phyloP scores from a whole-genome alignment of 2,797 vertebrate species.

The Notoglanidium macrostoma region DNA sequence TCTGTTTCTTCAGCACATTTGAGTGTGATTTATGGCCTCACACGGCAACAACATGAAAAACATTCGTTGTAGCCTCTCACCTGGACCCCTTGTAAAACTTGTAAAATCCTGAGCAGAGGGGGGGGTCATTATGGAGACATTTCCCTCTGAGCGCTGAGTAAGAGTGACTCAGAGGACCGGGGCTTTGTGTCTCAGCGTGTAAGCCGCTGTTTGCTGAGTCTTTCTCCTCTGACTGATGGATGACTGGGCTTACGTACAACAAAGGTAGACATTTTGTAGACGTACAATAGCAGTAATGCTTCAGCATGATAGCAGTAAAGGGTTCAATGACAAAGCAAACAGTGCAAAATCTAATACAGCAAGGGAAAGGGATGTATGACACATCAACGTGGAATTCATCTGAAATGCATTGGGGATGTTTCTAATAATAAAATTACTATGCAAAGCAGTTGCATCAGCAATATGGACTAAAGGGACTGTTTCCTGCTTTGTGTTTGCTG shows the following conservation, averaged over 20 bases:
- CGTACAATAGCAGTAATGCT: slow-evolving; percentile 18
- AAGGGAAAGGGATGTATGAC: slow-evolving; percentile 28
- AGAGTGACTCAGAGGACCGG: slow-evolving; percentile 51
- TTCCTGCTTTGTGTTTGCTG: not conserved
- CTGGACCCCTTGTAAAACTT: slow-evolving; percentile 19
- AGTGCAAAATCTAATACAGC: not conserved
- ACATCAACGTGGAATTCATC: not conserved
- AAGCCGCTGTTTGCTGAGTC: slow-evolving; percentile 29
- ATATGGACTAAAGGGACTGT: not conserved
- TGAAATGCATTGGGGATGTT: not conserved
- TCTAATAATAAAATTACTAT: not conserved
- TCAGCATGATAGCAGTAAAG: not conserved
- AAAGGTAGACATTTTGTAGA: not conserved
- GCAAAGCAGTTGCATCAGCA: slow-evolving; percentile 3
- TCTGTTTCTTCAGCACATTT: slow-evolving; percentile 33
- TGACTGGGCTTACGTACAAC: slow-evolving; percentile 42
- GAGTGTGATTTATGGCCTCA: slow-evolving; percentile 18
- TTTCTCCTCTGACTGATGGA: slow-evolving; percentile 37
- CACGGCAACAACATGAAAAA: slow-evolving; percentile 31
- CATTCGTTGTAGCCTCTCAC: slow-evolving; percentile 13
- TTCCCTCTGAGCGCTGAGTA: slow-evolving; percentile 46
- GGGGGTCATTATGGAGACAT: slow-evolving; percentile 49
- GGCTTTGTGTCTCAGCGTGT: slow-evolving; percentile 52
- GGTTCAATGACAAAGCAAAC: slow-evolving; percentile 39
- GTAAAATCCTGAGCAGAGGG: slow-evolving; percentile 26